phyloP scores from a whole-genome alignment of 2,113 vertebrate genomes.

The Hippotragus niger region DNA sequence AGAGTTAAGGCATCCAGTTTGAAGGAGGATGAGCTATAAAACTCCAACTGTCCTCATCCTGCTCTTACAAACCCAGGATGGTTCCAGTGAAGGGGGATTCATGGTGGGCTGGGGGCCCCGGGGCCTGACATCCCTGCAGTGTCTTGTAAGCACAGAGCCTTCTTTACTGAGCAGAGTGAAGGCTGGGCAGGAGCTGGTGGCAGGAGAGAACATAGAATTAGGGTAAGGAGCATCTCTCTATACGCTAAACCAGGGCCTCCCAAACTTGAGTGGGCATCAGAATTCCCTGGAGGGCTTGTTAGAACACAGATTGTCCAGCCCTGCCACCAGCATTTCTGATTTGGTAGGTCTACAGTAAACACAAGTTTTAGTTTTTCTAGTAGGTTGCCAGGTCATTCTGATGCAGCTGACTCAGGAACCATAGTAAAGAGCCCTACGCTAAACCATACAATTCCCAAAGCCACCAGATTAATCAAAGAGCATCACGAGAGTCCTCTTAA shows the following conservation, averaged over 20 bases:
- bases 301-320: neutral
- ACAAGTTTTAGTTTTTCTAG: neutral
- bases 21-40: neutral
- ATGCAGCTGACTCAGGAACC: neutral
- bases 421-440: neutral
- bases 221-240: neutral
- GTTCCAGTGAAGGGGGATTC: neutral
- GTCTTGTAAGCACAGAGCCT: neutral
- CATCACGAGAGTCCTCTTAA: neutral
- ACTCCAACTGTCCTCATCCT: neutral
- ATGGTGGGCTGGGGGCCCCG: fast-evolving
- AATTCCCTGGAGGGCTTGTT: neutral
- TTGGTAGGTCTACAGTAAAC: neutral
- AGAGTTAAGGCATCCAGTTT: neutral
- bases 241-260: neutral
- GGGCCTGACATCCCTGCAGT: neutral
- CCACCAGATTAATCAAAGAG: neutral
- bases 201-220: neutral
- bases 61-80: neutral
- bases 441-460: neutral
- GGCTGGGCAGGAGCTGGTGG: neutral
- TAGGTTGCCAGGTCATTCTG: neutral
- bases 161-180: neutral
- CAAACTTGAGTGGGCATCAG: neutral
- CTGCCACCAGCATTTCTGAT: neutral